A percentile compares a stretch with the other conserved stretches of the same genome.
Conservation (phyloP, 2,113 vertebrate species). For the Thermophis baileyi region DNA sequence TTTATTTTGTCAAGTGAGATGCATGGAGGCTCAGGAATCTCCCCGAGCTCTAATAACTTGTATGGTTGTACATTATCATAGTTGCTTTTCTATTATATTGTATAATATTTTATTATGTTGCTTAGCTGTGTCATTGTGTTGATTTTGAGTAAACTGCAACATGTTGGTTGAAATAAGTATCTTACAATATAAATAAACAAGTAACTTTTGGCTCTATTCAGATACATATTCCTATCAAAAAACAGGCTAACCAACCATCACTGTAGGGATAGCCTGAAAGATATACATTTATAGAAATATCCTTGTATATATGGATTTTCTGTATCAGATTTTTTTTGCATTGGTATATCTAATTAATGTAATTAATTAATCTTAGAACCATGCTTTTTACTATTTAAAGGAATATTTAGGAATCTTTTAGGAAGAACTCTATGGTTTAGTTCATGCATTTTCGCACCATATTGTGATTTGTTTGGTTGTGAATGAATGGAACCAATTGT, state of each 20-base stretch:
- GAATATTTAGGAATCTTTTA: background rate
- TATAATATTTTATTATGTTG: background rate
- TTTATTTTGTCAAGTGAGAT: background rate
- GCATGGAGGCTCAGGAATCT: background rate
- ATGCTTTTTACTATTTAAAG: background rate
- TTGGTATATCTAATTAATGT: background rate
- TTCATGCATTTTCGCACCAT: background rate
- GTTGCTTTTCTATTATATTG: background rate
- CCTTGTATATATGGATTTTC: background rate
- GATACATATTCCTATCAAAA: background rate
- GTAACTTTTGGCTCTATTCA: background rate
- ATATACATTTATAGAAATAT: background rate
- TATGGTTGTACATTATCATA: background rate
- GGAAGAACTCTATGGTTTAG: background rate
- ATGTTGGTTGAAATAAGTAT: background rate
- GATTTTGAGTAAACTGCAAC: background rate
- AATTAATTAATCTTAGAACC: background rate
- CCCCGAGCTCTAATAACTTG: background rate
- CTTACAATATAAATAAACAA: background rate
- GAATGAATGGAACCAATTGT: background rate
- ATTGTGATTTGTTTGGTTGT: background rate
- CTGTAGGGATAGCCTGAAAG: background rate
- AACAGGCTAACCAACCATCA: background rate
- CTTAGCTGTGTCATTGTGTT: background rate
- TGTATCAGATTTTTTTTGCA: background rate